Evolutionary conservation across 2,888 invertebrate species (phyloP).

Genomic region (Campoplex capitator): DNA sequence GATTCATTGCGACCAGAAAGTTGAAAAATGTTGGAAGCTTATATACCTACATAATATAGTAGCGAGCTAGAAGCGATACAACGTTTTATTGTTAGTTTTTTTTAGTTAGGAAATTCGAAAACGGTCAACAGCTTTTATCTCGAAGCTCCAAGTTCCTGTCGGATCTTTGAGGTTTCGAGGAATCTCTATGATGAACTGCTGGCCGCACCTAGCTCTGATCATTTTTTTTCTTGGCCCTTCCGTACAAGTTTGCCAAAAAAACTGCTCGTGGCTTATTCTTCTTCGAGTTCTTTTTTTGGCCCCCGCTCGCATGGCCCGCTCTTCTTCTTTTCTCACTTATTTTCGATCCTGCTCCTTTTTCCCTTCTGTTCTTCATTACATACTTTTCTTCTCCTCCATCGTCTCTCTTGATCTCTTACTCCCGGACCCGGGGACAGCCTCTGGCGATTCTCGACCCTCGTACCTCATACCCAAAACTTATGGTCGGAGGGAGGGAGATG

Average conservation of each 20-base stretch:
- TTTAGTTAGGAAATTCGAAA: neutral
- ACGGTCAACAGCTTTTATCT: neutral
- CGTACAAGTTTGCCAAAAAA: neutral
- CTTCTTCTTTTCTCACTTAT: neutral
- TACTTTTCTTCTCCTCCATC: neutral
- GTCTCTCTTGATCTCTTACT: neutral
- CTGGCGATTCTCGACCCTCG: conserved; percentile 60
- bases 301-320: neutral
- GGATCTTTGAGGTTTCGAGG: neutral
- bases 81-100: no score
- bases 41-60: no score
- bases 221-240: neutral
- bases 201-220: neutral
- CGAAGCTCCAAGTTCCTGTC: neutral
- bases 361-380: no score
- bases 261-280: neutral
- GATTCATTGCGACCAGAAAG: neutral
- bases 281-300: neutral
- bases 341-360: no score
- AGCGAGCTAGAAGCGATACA: no score
- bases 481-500: neutral
- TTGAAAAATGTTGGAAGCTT: neutral
- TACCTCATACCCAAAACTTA: conserved; percentile 45
- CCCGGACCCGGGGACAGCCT: conserved; percentile 32
- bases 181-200: neutral